phyloP scores from a whole-genome alignment of 2,888 invertebrate genomes.

The Baccha elongata region DNA sequence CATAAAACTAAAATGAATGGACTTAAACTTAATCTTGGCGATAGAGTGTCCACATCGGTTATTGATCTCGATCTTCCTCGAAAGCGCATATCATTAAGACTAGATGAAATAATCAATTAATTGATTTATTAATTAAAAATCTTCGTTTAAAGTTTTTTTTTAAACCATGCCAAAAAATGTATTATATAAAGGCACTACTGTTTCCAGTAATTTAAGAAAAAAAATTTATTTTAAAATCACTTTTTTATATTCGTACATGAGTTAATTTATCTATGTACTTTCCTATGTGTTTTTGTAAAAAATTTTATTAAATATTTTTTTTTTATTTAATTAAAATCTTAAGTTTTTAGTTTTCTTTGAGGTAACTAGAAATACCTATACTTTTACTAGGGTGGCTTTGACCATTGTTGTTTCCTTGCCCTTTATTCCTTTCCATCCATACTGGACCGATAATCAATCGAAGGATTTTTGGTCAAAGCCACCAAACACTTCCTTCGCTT shows the following conservation, averaged over 20 bases:
- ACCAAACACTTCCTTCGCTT: too few species aligned
- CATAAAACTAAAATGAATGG: slow-evolving; percentile 86
- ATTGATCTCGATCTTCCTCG: slow-evolving; percentile 84
- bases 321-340: too few species aligned
- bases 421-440: too few species aligned
- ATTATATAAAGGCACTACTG: slow-evolving; percentile 4
- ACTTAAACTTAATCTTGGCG: slow-evolving; percentile 85
- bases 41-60: slow-evolving; percentile 87
- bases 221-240: neutral
- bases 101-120: slow-evolving; percentile 79
- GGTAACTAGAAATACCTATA: too few species aligned
- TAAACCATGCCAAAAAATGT: neutral
- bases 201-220: neutral
- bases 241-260: neutral
- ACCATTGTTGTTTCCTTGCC: too few species aligned
- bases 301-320: neutral
- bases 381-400: too few species aligned
- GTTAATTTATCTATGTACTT: too few species aligned
- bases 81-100: slow-evolving; percentile 84
- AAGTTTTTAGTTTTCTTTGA: too few species aligned
- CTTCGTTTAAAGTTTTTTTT: neutral
- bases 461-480: too few species aligned
- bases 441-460: too few species aligned
- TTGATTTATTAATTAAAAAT: neutral
- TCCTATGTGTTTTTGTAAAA: too few species aligned